Base-by-base conservation (phyloP, 2,113 vertebrate genomes). In the Carettochelys insculpta region DNA sequence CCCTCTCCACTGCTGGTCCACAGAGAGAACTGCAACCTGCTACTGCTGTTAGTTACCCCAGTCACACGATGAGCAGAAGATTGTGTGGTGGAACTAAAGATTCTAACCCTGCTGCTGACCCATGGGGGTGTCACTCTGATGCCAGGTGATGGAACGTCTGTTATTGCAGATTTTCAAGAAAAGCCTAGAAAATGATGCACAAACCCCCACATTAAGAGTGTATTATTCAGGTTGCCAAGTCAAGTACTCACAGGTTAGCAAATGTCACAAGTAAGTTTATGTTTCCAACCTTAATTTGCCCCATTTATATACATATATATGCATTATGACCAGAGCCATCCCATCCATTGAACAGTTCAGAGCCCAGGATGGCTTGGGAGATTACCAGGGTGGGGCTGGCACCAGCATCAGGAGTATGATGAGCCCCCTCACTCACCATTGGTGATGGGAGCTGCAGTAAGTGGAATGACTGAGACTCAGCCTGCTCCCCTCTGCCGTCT, bases 221-320 rank as follows among this genome's bases (percentile, higher is more conserved):
- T 83, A 11, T 34, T 86, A 48, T 9, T 17, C 13, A 58, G 56
- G 77, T 75, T 80, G 47, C 48, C 83, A 92, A 89, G 12, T 54
- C 17, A 58, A 0, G 0, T 53, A 78, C n/a, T 73, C 17, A 1
- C 19, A 43, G 54, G 65, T 58, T 1, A 8, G 22, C 79, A 84
- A 58, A 14, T 8, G 2, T 25, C 88, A 16, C 31, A 5, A 0
- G 38, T 78, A 20, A 81, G 68, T 47, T 4, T 1, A 14, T 34
- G 5, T 34, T 73, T 89, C 1, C 8, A 27, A n/a, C 45, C 71
- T 56, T 14, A 13, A 80, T 50, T 91, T 34, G 50, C 14, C 14
- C 41, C 86, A 1, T 87, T 86, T n/a, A n/a, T n/a, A n/a, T n/a
- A n/a, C n/a, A n/a, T n/a, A n/a, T n/a, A n/a, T n/a, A n/a, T n/a